Evolutionary conservation across 2,797 vertebrate species (phyloP), one percentile per base, ranked within the genome.

Genomic region (Glyptemys insculpta): DNA sequence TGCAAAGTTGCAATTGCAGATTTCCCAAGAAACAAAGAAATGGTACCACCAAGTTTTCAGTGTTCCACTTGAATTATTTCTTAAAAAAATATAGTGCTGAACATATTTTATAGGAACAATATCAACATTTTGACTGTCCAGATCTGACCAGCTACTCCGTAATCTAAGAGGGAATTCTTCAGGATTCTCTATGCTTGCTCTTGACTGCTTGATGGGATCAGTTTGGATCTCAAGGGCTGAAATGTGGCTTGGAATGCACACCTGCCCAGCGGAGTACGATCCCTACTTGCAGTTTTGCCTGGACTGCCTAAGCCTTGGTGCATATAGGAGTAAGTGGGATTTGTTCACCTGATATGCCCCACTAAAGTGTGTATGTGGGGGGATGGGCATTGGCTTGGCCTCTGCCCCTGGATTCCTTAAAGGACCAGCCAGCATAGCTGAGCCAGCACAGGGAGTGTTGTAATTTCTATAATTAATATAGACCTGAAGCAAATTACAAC

Each of bases 1-100:
- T 95, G 83, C 85, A 91, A 95, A 96, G 96, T 97, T 94, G 94
- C 93, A 92, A 92, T 91, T 86, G 79, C 7, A 79, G 54, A 84
- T 96, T 95, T 94, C 91, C 83, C 89, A 62, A 88, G 34, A 81
- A 82, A 41, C 53, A 93, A 44, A 82, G 15, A 25, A 54, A 72
- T 15, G 23, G 68, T 94, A 85, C 94, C 88, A 93, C 81, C 81
- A 94, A 94, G 88, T 93, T 95, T 95, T 95, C 57, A 86, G 93
- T 95, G 92, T 87, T 94, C 74, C 15, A 34, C 21, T 85, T 78
- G 54, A 86, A 54, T 92, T 94, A 85, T 91, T 97, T 94, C 93
- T 97, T 83, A 79, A 3, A 68, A 54, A 86, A 89, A 53, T 53
- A 53, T 54, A n/a, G 84, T 93, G 3, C 41, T 81, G 27, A 50